These are phyloP conservation scores for Etia nguti DNA, from an alignment of 2,113 vertebrate species.

Conservation along the genomic window DNA sequence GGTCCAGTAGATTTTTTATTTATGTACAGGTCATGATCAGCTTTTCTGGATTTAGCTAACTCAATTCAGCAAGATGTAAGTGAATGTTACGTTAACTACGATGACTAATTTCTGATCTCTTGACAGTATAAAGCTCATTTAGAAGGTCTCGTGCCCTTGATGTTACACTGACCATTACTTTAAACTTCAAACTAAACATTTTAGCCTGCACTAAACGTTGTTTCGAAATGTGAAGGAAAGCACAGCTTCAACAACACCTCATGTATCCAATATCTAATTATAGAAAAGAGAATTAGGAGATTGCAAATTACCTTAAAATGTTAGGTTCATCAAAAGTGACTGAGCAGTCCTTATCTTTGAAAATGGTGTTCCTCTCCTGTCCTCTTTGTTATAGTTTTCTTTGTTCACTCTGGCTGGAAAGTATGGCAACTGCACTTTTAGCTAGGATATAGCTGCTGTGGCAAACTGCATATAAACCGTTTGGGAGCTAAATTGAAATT, in stretches of 20 bases:
- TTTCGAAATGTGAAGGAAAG: not conserved
- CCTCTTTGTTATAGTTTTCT: not conserved
- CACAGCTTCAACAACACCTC: not conserved
- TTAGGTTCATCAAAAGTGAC: not conserved
- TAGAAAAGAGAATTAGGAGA: not conserved
- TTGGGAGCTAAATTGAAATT: not conserved
- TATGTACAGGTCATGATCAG: no score
- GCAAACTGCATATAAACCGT: not conserved
- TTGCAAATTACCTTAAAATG: not conserved
- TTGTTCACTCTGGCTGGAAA: not conserved
- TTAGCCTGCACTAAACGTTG: not conserved
- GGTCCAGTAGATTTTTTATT: not conserved
- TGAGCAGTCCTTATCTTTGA: not conserved
- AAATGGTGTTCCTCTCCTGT: not conserved
- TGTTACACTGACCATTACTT: not conserved
- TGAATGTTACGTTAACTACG: no score
- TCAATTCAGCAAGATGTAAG: no score
- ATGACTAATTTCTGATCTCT: no score
- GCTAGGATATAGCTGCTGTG: not conserved
- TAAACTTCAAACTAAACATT: not conserved
- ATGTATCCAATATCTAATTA: not conserved
- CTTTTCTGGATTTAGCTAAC: no score
- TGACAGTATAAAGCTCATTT: not conserved
- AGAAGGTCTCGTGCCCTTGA: not conserved
- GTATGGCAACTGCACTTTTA: not conserved